Percentiles rank a stretch among this genome's conserved stretches.
These are phyloP conservation scores for Physella acuta DNA, from an alignment of 1,140 invertebrate species.

Conservation along the genomic window DNA sequence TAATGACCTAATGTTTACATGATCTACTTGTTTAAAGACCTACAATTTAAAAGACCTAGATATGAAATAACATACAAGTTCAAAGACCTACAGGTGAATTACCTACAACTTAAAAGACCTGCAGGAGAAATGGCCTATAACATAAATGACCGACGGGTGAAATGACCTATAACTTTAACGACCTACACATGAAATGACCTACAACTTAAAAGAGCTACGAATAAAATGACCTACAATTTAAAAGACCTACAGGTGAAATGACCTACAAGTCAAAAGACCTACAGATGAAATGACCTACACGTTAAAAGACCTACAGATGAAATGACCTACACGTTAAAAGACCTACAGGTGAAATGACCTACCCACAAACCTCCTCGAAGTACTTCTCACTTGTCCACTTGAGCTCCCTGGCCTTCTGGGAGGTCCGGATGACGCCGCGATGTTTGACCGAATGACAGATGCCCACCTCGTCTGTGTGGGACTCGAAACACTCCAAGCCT, in stretches of 20 bases:
- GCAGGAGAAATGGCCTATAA: too few relatives aligned
- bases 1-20: too few relatives aligned
- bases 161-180: not conserved
- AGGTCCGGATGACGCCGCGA: not conserved
- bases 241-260: not conserved
- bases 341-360: not conserved
- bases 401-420: not conserved
- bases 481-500: slow-evolving; percentile 10
- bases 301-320: not conserved
- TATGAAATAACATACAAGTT: too few relatives aligned
- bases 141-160: too few relatives aligned
- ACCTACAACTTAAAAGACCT: too few relatives aligned
- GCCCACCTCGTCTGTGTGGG: slow-evolving; percentile 7
- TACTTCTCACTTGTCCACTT: slow-evolving; percentile 4
- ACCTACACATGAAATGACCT: not conserved
- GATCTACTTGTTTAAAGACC: too few relatives aligned
- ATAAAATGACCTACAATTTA: not conserved
- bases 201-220: not conserved
- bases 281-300: not conserved
- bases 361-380: slow-evolving; percentile 6
- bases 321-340: not conserved
- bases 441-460: slow-evolving; percentile 13
- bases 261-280: not conserved
- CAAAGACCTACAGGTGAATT: too few relatives aligned
- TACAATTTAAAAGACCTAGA: too few relatives aligned